Evolutionary conservation across 1,140 invertebrate genomes (phyloP), one percentile per base, ranked within the genome.

Genomic region (Sycobia sp.): DNA sequence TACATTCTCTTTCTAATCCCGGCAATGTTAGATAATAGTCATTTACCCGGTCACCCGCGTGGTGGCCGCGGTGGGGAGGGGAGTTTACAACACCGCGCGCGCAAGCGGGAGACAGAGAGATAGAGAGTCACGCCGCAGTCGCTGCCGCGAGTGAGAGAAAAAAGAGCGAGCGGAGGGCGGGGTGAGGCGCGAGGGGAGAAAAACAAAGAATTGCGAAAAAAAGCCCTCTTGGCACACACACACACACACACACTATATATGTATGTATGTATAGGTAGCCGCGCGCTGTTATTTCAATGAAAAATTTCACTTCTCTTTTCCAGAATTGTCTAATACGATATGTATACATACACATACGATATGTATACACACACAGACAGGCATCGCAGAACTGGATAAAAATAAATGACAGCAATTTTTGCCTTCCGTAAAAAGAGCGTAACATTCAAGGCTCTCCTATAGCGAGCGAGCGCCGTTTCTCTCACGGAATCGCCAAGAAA

Each of bases 1-100:
- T 50, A 50, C 50, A 44, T 65, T 65, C 55, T 59, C 56, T 59
- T 59, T 54, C 60, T 32, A 49, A 56, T 27, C 23, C 27, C 53
- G 36, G 47, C 41, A 20, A 58, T 18, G 55, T 65, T 59, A 65
- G 62, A 59, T 65, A 65, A 65, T 59, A 58, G 44, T 47, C 36
- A 39, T 65, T 65, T 58, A 55, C 22, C 34, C 34, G 39, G 23
- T 41, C 14, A 54, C 10, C 18, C 32, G 62, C 27, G 34, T 16
- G 22, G 32, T 14, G 49, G 22, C 18, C 49, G 49, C n/a, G 4
- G 9, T 14, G 10, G 18, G 29, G 5, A 11, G 5, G 4, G 5
- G 29, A 11, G 5, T 16, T 59, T 59, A 29, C 46, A 39, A 59
- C 46, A 59, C 14, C 1, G 14, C 16, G 23, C 34, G 16, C 1